Base-by-base conservation (phyloP, 2,113 vertebrate species). In the Mus spicilegus region DNA sequence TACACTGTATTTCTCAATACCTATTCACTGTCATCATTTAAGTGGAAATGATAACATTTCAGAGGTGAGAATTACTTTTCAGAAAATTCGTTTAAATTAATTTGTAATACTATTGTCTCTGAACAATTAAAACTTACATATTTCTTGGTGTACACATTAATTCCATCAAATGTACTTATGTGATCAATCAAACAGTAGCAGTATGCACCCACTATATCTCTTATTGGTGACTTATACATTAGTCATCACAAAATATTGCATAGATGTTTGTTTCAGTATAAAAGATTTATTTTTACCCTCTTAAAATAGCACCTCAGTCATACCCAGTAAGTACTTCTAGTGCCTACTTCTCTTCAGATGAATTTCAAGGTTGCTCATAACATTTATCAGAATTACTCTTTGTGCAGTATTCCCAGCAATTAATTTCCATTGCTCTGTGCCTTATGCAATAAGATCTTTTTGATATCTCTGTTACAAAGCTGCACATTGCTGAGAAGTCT, bases 251-350 rank as follows among this genome's bases (percentile, higher is more conserved):
- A 12, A 91, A 81, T 7, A 87, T 39, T 36, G 1, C 10, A 26
- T 77, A 13, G 22, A 94, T n/a, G 49, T 58, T 17, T 67, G 46
- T 94, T 4, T n/a, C 7, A 11, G 42, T 82, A 28, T 90, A 90
- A 95, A 88, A 93, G 3, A 30, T 1, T 92, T 67, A 46, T 33
- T 95, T 87, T 82, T 65, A 77, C 75, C 10, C 7, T 90, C 36
- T 96, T 96, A 51, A 88, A 84, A 42, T 42, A 84, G 56, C 3
- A 54, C 85, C 5, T 88, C 36, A 81, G 11, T 69, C 46, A 95
- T 7, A 80, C 80, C 22, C 1, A 76, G n/a, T 7, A 90, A 87
- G 39, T 92, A 85, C 58, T 78, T 87, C 22, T 69, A 33, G 80
- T 65, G 49, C 63, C 13, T 28, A 20, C n/a, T 88, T 13, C 8